These are phyloP conservation scores for Karalla daura DNA, from an alignment of 2,797 vertebrate genomes.

Conservation along the genomic window DNA sequence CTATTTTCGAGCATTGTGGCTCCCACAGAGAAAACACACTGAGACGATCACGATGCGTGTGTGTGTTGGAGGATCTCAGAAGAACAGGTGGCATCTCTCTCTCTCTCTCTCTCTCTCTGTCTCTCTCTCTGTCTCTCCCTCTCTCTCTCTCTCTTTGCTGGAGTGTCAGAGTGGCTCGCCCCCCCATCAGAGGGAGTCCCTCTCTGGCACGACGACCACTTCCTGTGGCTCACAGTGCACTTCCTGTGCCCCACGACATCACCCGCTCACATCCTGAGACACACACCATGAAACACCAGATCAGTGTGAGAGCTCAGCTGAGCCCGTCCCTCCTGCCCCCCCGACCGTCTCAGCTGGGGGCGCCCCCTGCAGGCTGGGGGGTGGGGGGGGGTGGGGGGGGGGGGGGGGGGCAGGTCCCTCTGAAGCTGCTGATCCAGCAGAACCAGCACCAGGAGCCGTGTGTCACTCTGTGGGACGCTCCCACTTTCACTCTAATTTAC, in stretches of 20 bases:
- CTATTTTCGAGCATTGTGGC: not conserved
- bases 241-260: slow-evolving; percentile 47
- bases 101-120: slow-evolving; percentile 5
- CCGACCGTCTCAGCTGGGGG: no score
- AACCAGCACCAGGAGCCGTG: no score
- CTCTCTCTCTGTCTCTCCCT: slow-evolving; percentile 14
- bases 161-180: slow-evolving; percentile 14
- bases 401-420: no score
- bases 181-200: slow-evolving; percentile 61
- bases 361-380: no score
- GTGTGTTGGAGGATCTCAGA: slow-evolving; percentile 3
- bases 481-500: no score
- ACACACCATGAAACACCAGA: slow-evolving; percentile 29
- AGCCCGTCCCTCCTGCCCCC: not conserved
- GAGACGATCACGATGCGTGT: slow-evolving; percentile 10
- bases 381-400: no score
- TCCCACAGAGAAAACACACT: slow-evolving; percentile 13
- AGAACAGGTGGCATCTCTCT: slow-evolving; percentile 26
- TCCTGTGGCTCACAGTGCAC: slow-evolving; percentile 42
- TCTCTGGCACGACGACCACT: slow-evolving; percentile 50
- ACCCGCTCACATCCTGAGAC: slow-evolving; percentile 4
- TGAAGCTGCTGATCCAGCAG: no score
- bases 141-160: slow-evolving; percentile 21
- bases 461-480: no score
- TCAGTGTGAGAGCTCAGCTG: no score